Evolutionary conservation across 2,113 vertebrate genomes (phyloP), one percentile per base, ranked within the genome.

Genomic region (Irena cyanogastra): DNA sequence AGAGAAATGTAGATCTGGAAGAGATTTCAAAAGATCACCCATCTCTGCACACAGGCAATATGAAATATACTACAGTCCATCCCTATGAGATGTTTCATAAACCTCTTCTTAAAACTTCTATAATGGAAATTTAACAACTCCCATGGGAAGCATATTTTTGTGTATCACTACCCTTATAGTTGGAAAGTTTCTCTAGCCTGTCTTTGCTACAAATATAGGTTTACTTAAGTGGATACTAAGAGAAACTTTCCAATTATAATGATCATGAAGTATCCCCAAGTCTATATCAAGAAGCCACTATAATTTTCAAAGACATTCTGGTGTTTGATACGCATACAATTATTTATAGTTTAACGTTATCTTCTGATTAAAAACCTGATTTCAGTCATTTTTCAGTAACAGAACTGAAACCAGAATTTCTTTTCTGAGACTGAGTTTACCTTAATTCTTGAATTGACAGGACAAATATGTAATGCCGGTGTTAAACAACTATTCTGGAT

Each of bases 61-160:
- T 27, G 77, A 95, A 90, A 83, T 94, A 94, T 44, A 95, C 75
- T 94, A 60, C 28, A 89, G 75, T 96, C 88, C 81, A 94, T 91
- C 94, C 91, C 87, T 92, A 85, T 89, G 77, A 94, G 87, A 96
- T 96, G 87, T 93, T 94, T 93, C 54, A 71, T 93, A 94, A 95
- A 83, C 71, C 86, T 93, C 77, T 91, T 89, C 85, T 94, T 93
- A 66, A 65, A 95, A 95, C 90, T 80, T 96, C 90, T 90, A 80
- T 83, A 97, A 70, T 89, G 94, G 85, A 94, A 92, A 94, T 93
- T 50, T 77, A 93, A 95, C 53, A 92, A 96, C 95, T 96, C 88
- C 96, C 96, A 95, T 96, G 92, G 96, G 96, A 92, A 97, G 96
- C 50, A 94, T 93, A 93, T 88, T 93, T 90, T 66, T 83, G 54